These are phyloP conservation scores for Acleris cristana DNA, from an alignment of 2,888 invertebrate genomes.

Conservation along the genomic window DNA sequence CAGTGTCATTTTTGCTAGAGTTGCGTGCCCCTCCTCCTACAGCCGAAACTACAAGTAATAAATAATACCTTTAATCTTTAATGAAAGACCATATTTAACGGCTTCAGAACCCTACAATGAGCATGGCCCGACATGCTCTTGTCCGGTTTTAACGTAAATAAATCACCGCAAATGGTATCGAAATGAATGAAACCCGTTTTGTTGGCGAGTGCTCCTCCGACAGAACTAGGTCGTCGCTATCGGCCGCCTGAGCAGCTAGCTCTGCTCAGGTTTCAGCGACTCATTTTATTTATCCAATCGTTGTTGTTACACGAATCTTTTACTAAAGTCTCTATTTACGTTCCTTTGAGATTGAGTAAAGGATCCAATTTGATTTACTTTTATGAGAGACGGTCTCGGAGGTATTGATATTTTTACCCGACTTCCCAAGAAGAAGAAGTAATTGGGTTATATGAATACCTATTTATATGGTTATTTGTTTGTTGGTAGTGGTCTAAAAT, in stretches of 20 bases:
- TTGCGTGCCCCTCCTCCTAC: too few species aligned
- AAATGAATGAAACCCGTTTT: not conserved
- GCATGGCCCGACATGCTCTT: too few species aligned
- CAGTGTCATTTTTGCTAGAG: too few species aligned
- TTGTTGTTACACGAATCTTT: slow-evolving; percentile 15
- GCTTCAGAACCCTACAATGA: too few species aligned
- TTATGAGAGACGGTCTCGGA: not conserved
- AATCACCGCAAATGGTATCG: not conserved
- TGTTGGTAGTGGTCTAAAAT: too few species aligned
- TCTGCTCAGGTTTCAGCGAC: slow-evolving; percentile 8
- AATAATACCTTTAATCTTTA: too few species aligned
- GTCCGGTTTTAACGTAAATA: too few species aligned
- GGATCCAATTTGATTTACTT: slow-evolving; percentile 8
- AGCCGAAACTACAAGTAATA: too few species aligned
- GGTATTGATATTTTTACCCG: not conserved
- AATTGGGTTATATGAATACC: too few species aligned
- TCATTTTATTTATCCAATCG: slow-evolving; percentile 38
- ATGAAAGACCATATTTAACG: too few species aligned
- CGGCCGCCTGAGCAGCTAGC: not conserved
- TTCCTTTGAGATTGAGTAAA: slow-evolving; percentile 11
- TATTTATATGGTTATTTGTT: too few species aligned
- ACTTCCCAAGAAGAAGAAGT: too few species aligned
- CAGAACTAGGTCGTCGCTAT: slow-evolving; percentile 9
- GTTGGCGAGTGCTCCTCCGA: not conserved
- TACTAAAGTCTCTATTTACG: slow-evolving; percentile 12